Base-by-base conservation (phyloP, 2,888 invertebrate species). In the Drosophila paranaensis region DNA sequence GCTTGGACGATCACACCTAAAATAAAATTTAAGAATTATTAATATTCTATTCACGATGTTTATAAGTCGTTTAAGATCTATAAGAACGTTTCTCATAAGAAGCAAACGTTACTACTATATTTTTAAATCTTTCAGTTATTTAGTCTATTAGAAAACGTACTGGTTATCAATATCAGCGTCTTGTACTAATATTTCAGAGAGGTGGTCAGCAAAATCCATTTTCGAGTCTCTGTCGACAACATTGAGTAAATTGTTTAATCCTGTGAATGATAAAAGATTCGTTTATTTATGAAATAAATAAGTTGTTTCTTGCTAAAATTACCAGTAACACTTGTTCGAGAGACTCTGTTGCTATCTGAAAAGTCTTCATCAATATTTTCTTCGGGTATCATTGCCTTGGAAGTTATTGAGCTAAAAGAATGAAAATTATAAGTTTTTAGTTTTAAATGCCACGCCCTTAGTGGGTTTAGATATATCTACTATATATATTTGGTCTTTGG, bases 281-380 rank as follows among this genome's bases (percentile, higher is more conserved):
- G n/a, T 67, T 83, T 80, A 25, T 82, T 71, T 33, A 25, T 6
- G 87, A 87, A 87, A 60, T 82, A 4, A 27, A 27, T 27, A 27
- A 27, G 27, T 6, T 27, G 60, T 70, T 43, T 60, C 39, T 33
- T 20, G n/a, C 10, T n/a, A 62, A 46, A 60, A 16, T 76, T 79
- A 77, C 79, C 55, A 56, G 60, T 65, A 71, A 81, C 78, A 71
- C 72, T 77, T 54, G 50, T 64, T 64, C 53, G 71, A 25, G 60
- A 45, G 25, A 54, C 54, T 64, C 72, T 87, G 55, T 60, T 81
- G 25, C 60, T 74, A 57, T 90, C 90, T 2, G 74, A 70, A 39
- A 65, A 54, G 42, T 65, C 74, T 57, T 94, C 95, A 79, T 94
- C 95, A 66, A 93, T 93, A 83, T 94, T 95, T 90, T 95, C 95